phyloP scores from a whole-genome alignment of 2,113 vertebrate genomes.

The Bucco capensis region DNA sequence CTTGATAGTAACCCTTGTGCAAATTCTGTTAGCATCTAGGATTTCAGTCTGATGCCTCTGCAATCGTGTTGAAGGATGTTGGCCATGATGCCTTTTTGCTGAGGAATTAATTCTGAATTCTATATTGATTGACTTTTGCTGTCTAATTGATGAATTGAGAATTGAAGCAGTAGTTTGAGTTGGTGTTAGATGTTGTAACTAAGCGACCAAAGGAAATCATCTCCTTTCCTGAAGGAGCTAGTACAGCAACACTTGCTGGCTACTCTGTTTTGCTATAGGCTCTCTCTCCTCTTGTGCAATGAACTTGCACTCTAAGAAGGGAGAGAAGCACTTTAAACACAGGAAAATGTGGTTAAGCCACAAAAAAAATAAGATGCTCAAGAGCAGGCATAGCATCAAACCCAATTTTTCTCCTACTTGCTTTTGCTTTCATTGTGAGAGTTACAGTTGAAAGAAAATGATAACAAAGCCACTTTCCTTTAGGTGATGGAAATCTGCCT shows the following conservation, averaged over 20 bases:
- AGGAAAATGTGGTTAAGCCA: conserved; percentile 10
- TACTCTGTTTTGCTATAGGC: neutral
- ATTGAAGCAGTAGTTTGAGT: neutral
- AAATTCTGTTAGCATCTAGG: no score
- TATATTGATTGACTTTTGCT: no score
- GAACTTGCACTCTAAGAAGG: neutral
- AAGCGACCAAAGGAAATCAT: neutral
- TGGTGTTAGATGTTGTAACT: neutral
- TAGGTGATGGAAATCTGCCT: neutral
- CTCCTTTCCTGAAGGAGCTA: neutral
- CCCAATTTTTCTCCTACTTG: neutral
- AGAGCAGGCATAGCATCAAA: neutral
- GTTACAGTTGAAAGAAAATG: neutral
- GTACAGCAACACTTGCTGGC: neutral
- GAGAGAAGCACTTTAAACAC: neutral
- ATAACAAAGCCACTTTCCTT: neutral
- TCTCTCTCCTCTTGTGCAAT: neutral
- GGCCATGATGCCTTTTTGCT: no score
- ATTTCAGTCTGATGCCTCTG: no score
- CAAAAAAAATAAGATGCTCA: neutral
- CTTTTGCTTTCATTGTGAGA: neutral
- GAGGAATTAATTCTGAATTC: no score
- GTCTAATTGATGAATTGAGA: neutral
- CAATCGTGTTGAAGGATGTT: no score
- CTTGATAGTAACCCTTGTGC: no score